Percentiles rank a stretch among this genome's conserved stretches.
phyloP scores from a whole-genome alignment of 2,888 invertebrate species.

The Oscheius sp. region DNA sequence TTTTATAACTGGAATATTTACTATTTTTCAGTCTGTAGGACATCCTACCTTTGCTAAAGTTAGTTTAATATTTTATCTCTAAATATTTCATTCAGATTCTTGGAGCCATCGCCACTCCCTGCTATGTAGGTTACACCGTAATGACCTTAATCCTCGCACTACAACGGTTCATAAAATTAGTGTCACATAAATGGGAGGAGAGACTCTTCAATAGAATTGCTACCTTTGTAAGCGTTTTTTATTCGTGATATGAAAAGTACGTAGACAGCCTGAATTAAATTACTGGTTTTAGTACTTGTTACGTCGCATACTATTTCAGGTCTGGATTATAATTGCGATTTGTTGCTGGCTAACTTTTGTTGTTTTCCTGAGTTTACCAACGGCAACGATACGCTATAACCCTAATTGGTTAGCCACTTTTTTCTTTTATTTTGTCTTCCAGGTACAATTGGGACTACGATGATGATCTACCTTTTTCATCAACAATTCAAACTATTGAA shows the following conservation, averaged over 20 bases:
- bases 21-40: constrained; percentile 47
- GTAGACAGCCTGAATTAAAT: constrained; percentile 46
- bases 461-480: constrained; percentile 35
- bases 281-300: no score
- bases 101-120: constrained; percentile 60
- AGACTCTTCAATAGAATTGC: neutral
- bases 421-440: neutral
- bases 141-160: constrained; percentile 57
- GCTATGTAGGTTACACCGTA: constrained; percentile 60
- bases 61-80: neutral
- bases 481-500: constrained; percentile 51
- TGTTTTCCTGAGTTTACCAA: neutral
- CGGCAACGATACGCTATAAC: constrained; percentile 9
- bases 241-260: neutral
- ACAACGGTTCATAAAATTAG: constrained; percentile 52
- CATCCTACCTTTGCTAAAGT: constrained; percentile 44
- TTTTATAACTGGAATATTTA: constrained; percentile 58
- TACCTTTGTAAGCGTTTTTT: neutral
- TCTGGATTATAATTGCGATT: constrained; percentile 14
- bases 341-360: neutral
- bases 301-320: no score
- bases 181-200: constrained; percentile 13
- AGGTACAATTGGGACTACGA: constrained; percentile 59
- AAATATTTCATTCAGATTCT: constrained; percentile 32
- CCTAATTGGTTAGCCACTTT: constrained; percentile 3